Conservation (phyloP, 2,888 invertebrate species). For the Agonum fuliginosum region DNA sequence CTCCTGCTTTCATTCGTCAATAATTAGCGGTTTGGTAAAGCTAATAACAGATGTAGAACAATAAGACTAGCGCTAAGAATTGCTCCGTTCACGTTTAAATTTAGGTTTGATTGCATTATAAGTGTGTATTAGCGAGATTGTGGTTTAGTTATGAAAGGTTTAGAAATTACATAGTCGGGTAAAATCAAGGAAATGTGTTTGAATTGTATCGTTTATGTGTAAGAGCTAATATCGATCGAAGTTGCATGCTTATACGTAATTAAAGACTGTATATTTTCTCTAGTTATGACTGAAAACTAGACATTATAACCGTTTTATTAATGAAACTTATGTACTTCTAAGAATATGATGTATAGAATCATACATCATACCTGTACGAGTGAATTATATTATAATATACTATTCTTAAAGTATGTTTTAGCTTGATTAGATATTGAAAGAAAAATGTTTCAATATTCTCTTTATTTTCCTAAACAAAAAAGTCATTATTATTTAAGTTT, state of each 20-base stretch:
- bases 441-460: neutral
- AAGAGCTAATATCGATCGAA: neutral
- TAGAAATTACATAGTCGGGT: neutral
- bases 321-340: constrained; percentile 40
- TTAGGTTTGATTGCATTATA: neutral
- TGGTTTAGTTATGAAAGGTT: constrained; percentile 4
- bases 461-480: constrained; percentile 1
- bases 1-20: too few relatives aligned
- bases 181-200: constrained; percentile 6
- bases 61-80: neutral
- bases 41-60: constrained; percentile 5
- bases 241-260: constrained; percentile 39
- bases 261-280: constrained; percentile 20
- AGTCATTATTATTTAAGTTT: constrained; percentile 13
- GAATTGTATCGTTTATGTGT: constrained; percentile 22
- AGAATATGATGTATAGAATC: neutral
- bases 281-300: constrained; percentile 29
- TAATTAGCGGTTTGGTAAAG: too few relatives aligned
- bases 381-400: too few relatives aligned
- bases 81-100: neutral
- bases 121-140: neutral
- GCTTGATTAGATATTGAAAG: neutral
- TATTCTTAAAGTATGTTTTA: neutral
- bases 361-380: too few relatives aligned
- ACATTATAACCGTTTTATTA: neutral